Base-by-base conservation (phyloP, 2,113 vertebrate genomes). In the Ictidomys tridecemlineatus region DNA sequence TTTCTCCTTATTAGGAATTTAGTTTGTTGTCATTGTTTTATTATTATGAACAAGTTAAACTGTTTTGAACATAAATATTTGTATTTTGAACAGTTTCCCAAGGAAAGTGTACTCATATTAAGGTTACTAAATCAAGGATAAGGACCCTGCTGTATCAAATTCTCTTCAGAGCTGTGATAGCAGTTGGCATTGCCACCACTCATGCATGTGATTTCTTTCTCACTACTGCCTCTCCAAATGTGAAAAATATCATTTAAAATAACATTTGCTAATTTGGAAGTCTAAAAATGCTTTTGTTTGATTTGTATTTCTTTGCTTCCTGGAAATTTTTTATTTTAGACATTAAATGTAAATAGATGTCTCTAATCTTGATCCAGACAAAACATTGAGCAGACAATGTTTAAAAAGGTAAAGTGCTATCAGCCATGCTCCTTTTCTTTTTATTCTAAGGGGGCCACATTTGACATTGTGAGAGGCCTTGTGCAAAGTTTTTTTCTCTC, bases 261-360 rank as follows among this genome's bases (percentile, higher is more conserved):
- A n/a, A 16, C 73, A 42, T 56, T 77, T 74, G 32, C 83, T 86
- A 51, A 67, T 88, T 72, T 85, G 2, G 37, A 96, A 94, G 16
- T 69, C 30, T 69, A 42, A 82, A 56, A 48, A 8, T 91, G 26
- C 16, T 91, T 4, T 79, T 45, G 69, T 17, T 37, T 72, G 18
- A 26, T 77, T 84, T 87, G 14, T 67, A 74, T 78, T 93, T 90
- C 28, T 96, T 93, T 96, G 61, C 45, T 89, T 95, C 48, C 39
- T 37, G 72, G 28, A 80, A 17, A 18, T 58, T 56, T 78, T 89
- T 74, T 72, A 48, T 48, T 88, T 89, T 85, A 42, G 28, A 67
- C 34, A 70, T 56, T 74, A 74, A 78, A 90, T 86, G 4, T 92
- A 73, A 91, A 80, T 76, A 67, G 26, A 72, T 82, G 2, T 22